phyloP scores from a whole-genome alignment of 2,888 invertebrate species.

The Neoascia interrupta region DNA sequence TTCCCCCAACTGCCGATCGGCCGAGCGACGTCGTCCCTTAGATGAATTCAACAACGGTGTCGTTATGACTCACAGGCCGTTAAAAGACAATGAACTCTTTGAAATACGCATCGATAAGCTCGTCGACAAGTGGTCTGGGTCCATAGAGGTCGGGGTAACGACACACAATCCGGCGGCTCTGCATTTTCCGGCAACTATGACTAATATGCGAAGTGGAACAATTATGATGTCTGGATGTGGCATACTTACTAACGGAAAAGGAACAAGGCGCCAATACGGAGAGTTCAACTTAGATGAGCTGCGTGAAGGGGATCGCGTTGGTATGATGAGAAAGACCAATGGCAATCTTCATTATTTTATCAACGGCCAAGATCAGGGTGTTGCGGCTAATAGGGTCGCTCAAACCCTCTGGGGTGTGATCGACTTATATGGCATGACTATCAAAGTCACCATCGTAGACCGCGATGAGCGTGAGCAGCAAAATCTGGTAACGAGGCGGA shows the following conservation, averaged over 20 bases:
- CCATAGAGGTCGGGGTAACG: conserved; percentile 90
- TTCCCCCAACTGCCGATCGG: conserved; percentile 89
- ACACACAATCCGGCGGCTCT: conserved; percentile 94
- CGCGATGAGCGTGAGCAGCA: conserved; percentile 89
- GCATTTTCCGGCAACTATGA: conserved; percentile 98
- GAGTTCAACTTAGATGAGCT: conserved; percentile 96
- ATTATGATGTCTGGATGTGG: conserved; percentile 99
- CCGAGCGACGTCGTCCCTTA: conserved; percentile 91
- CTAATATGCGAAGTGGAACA: conserved; percentile 94
- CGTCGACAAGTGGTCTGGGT: conserved; percentile 94
- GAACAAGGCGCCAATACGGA: conserved; percentile 94
- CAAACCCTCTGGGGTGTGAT: conserved; percentile 94
- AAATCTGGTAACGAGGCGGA: conserved; percentile 86
- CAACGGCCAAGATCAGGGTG: conserved; percentile 95
- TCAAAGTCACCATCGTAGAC: conserved; percentile 92
- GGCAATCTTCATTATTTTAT: conserved; percentile 95
- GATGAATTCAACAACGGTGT: conserved; percentile 98
- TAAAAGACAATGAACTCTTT: conserved; percentile 93
- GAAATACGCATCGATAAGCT: conserved; percentile 96
- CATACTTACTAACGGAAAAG: conserved; percentile 97
- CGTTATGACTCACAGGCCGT: conserved; percentile 94
- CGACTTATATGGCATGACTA: conserved; percentile 96
- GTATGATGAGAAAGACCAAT: conserved; percentile 91
- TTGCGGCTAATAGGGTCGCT: conserved; percentile 91
- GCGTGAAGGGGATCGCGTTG: conserved; percentile 94